A percentile compares a stretch with the other conserved stretches of the same genome.
phyloP scores from a whole-genome alignment of 2,888 invertebrate species.

The Caenorhabditis afra region DNA sequence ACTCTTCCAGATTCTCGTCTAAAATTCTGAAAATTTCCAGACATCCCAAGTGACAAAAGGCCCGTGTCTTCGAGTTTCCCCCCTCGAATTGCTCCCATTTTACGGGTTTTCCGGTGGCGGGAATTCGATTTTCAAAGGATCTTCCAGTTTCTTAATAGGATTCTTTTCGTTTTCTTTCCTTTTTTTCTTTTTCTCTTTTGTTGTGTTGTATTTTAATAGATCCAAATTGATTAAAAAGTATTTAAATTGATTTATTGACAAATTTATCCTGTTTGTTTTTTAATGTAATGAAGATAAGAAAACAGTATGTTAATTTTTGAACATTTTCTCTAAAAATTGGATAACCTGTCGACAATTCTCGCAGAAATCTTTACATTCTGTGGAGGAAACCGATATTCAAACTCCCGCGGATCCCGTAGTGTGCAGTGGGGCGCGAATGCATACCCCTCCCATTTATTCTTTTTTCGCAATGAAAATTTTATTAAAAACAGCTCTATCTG shows the following conservation, averaged over 20 bases:
- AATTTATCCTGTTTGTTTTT: conserved; percentile 2
- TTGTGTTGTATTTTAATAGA: conserved; percentile 34
- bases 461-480: too few relatives aligned
- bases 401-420: too few relatives aligned
- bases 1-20: not conserved
- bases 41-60: conserved; percentile 52
- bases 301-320: too few relatives aligned
- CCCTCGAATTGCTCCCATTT: conserved; percentile 30
- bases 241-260: conserved; percentile 11
- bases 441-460: too few relatives aligned
- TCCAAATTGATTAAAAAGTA: conserved; percentile 9
- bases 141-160: conserved; percentile 10
- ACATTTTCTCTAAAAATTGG: too few relatives aligned
- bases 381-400: too few relatives aligned
- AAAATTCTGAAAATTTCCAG: conserved; percentile 18
- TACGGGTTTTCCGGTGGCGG: conserved; percentile 16
- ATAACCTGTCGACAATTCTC: too few relatives aligned
- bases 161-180: not conserved
- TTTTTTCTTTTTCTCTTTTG: conserved; percentile 16
- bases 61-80: conserved; percentile 47
- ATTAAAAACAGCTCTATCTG: too few relatives aligned
- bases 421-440: too few relatives aligned
- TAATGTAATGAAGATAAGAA: too few relatives aligned
- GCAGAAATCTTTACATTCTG: too few relatives aligned
- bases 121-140: not conserved